phyloP scores from a whole-genome alignment of 2,888 invertebrate species.

The Apotomis betuletana region DNA sequence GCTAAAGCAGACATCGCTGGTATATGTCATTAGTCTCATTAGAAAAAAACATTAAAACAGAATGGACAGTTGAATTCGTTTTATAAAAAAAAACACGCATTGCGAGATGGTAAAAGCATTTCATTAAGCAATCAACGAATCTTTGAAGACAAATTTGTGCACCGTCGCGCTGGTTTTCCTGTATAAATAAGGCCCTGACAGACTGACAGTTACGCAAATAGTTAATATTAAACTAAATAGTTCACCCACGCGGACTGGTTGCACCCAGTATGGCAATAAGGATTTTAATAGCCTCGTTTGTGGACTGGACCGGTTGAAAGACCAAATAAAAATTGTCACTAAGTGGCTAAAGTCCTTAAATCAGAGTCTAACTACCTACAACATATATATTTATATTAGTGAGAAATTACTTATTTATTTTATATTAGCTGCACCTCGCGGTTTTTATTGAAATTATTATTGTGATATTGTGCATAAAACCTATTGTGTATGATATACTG shows the following conservation, averaged over 20 bases:
- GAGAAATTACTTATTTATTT: too few relatives aligned
- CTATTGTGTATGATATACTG: too few relatives aligned
- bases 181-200: slow-evolving; percentile 35
- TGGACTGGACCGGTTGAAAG: neutral
- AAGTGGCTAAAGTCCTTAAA: too few relatives aligned
- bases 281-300: slow-evolving; percentile 16
- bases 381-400: too few relatives aligned
- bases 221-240: slow-evolving; percentile 41
- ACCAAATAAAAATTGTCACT: neutral
- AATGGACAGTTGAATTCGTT: too few relatives aligned
- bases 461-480: too few relatives aligned
- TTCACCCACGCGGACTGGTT: slow-evolving; percentile 33
- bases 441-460: too few relatives aligned
- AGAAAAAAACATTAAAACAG: too few relatives aligned
- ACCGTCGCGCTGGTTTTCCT: slow-evolving; percentile 18
- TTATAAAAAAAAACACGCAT: neutral
- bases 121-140: slow-evolving; percentile 1
- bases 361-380: too few relatives aligned
- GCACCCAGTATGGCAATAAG: slow-evolving; percentile 4
- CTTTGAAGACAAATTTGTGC: slow-evolving; percentile 11
- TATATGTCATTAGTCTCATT: too few relatives aligned
- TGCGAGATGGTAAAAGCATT: neutral
- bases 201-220: slow-evolving; percentile 41
- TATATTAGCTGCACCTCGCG: too few relatives aligned
- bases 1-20: too few relatives aligned